phyloP scores from a whole-genome alignment of 2,797 vertebrate species.

The Protonibea diacanthus region DNA sequence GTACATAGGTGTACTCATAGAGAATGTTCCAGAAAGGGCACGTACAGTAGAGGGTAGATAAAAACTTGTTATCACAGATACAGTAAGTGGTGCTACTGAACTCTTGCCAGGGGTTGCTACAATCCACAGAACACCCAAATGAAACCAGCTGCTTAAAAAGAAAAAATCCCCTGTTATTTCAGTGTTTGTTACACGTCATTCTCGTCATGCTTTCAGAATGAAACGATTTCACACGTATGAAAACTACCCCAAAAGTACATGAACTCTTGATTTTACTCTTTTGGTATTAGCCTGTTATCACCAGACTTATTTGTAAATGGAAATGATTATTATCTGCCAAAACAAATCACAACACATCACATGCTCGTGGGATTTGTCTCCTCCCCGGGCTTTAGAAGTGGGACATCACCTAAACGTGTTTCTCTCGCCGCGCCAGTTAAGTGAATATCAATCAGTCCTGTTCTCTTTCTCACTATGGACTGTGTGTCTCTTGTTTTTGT shows the following conservation, averaged over 20 bases:
- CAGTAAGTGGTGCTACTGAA: not conserved
- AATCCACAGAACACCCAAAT: too few relatives aligned
- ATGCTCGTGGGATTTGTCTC: too few relatives aligned
- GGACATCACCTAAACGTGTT: not conserved
- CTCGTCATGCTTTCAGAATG: not conserved
- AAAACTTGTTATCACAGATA: not conserved
- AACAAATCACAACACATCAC: too few relatives aligned
- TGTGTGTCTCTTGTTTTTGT: constrained; percentile 20
- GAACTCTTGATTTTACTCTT: constrained; percentile 16
- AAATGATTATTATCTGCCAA: too few relatives aligned
- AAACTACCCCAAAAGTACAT: constrained; percentile 18
- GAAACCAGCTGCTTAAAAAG: not conserved
- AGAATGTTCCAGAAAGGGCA: not conserved
- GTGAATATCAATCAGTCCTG: not conserved
- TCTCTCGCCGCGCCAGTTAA: not conserved
- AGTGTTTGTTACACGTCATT: not conserved
- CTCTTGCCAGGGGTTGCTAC: too few relatives aligned
- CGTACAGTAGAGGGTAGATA: not conserved
- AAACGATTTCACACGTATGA: not conserved
- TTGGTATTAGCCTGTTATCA: not conserved
- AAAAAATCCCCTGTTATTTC: not conserved
- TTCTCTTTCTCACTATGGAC: not conserved
- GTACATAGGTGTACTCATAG: too few relatives aligned
- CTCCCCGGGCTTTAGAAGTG: not conserved
- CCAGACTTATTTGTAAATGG: too few relatives aligned